Conservation (phyloP, 2,888 invertebrate species). For the Pachliopta kotzebuea region DNA sequence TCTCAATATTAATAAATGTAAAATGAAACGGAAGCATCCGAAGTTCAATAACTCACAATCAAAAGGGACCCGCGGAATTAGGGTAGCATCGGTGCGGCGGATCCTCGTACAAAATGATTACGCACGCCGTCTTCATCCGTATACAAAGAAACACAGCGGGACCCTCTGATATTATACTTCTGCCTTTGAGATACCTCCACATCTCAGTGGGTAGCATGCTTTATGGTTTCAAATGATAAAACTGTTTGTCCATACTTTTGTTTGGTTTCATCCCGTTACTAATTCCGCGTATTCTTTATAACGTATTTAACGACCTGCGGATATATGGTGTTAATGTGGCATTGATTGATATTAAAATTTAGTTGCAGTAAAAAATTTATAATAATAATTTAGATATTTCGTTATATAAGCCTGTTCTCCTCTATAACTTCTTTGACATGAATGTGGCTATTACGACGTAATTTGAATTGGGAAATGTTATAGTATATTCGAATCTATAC, state of each 20-base stretch:
- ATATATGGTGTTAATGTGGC: conserved; percentile 38
- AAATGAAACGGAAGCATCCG: conserved; percentile 72
- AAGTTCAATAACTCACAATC: conserved; percentile 76
- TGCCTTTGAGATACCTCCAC: conserved; percentile 75
- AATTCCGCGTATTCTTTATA: conserved; percentile 53
- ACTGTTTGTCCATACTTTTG: conserved; percentile 77
- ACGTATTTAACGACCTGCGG: conserved; percentile 62
- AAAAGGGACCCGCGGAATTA: conserved; percentile 72
- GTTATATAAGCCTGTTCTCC: no score
- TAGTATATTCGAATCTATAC: no score
- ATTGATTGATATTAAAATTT: conserved; percentile 32
- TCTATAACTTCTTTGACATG: no score
- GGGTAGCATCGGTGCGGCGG: conserved; percentile 67
- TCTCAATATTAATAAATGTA: conserved; percentile 64
- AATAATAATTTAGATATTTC: no score
- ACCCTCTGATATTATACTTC: conserved; percentile 75
- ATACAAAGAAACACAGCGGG: conserved; percentile 78
- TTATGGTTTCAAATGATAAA: conserved; percentile 80
- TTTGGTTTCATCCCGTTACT: conserved; percentile 67
- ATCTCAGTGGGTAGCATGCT: conserved; percentile 75
- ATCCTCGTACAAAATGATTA: conserved; percentile 76
- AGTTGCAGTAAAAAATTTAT: neutral
- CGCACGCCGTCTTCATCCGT: conserved; percentile 73
- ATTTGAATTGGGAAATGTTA: no score
- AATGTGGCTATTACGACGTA: no score